These are phyloP conservation scores for Nyleta sp. DNA, from an alignment of 2,888 invertebrate species.

Conservation along the genomic window DNA sequence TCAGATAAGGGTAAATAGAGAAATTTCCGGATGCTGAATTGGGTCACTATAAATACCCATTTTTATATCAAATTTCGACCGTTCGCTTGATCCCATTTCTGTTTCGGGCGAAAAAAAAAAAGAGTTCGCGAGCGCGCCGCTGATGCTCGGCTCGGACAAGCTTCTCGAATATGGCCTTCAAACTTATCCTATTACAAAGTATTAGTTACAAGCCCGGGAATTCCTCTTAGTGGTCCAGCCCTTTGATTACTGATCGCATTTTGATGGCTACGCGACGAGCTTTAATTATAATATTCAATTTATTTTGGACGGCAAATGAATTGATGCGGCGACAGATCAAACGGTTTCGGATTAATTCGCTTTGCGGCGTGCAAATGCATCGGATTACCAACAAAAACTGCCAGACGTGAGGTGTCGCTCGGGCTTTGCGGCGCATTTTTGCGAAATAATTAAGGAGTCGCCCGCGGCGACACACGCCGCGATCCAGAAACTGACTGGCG, in stretches of 20 bases:
- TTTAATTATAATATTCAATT: slow-evolving; percentile 45
- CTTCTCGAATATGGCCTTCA: slow-evolving; percentile 22
- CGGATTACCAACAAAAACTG: background rate
- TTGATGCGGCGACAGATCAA: background rate
- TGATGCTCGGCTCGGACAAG: slow-evolving; percentile 16
- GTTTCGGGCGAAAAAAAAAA: slow-evolving; percentile 5
- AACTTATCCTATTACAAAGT: slow-evolving; percentile 52
- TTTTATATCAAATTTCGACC: slow-evolving; percentile 39
- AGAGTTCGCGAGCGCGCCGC: background rate
- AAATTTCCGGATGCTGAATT: slow-evolving; percentile 28
- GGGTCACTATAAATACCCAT: slow-evolving; percentile 36
- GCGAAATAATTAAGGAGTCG: slow-evolving; percentile 21
- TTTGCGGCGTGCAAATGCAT: background rate
- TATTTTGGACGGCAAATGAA: slow-evolving; percentile 3
- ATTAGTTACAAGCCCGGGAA: slow-evolving; percentile 48
- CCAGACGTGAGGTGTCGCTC: slow-evolving; percentile 15
- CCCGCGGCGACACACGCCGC: slow-evolving; percentile 17
- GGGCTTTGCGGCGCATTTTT: slow-evolving; percentile 13
- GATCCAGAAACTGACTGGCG: slow-evolving; percentile 21
- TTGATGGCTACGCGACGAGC: slow-evolving; percentile 11
- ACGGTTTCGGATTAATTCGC: slow-evolving; percentile 21
- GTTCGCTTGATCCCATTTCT: slow-evolving; percentile 27
- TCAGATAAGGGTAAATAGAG: slow-evolving; percentile 39
- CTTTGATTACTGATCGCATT: slow-evolving; percentile 50
- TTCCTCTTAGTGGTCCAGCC: slow-evolving; percentile 31